Percentiles rank a stretch among this genome's conserved stretches.
phyloP scores from a whole-genome alignment of 2,113 vertebrate species.

The Steatornis caripensis region DNA sequence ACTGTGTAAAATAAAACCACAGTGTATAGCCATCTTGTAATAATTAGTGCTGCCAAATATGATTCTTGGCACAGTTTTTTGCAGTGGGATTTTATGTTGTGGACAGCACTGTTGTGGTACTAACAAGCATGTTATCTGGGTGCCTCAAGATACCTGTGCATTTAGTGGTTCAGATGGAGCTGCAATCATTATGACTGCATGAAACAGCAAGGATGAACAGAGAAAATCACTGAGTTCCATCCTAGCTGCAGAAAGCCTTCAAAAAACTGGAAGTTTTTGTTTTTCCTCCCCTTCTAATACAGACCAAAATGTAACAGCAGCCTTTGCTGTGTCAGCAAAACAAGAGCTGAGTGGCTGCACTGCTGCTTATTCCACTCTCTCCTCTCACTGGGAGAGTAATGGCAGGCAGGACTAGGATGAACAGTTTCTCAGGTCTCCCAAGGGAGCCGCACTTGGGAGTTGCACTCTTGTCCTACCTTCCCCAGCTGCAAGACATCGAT shows the following conservation, averaged over 20 bases:
- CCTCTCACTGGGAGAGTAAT: not conserved
- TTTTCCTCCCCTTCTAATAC: not conserved
- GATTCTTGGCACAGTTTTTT: not conserved
- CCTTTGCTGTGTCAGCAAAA: not conserved
- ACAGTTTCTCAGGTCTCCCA: not conserved
- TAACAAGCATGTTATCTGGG: not conserved
- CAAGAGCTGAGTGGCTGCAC: not conserved
- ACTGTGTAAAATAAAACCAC: not conserved
- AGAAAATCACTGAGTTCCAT: not conserved
- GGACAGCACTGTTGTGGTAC: not conserved
- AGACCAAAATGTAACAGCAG: not conserved
- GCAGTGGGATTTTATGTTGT: not conserved
- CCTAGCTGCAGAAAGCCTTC: not conserved
- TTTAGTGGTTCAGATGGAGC: not conserved
- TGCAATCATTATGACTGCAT: not conserved
- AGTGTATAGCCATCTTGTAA: fast-evolving
- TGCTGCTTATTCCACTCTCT: not conserved
- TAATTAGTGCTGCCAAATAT: not conserved
- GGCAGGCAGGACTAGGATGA: not conserved
- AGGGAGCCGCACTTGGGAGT: not conserved
- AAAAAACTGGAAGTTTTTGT: not conserved
- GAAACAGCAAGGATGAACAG: not conserved
- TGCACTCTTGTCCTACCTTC: not conserved
- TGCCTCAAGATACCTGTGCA: not conserved
- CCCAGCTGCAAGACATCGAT: not conserved